These are phyloP conservation scores for Ceyx margarethae DNA, from an alignment of 2,113 vertebrate species.

Conservation along the genomic window DNA sequence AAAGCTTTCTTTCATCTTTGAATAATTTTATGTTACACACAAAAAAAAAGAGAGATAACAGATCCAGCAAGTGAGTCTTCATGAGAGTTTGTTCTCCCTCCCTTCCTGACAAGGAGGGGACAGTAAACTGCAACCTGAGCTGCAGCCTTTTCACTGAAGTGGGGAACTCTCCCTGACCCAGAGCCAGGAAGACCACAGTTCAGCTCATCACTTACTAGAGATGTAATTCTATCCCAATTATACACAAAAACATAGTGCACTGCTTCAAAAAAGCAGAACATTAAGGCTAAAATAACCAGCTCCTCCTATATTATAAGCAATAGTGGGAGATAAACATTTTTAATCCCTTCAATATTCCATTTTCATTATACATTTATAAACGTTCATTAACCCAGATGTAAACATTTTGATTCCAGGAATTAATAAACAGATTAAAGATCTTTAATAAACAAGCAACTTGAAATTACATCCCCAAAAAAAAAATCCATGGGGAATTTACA, in stretches of 20 bases:
- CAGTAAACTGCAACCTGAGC: background rate
- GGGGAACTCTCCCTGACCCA: background rate
- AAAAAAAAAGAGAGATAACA: background rate
- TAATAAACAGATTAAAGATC: background rate
- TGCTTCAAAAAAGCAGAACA: background rate
- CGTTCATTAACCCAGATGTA: background rate
- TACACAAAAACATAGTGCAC: background rate
- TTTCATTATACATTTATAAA: background rate
- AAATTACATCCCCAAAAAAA: background rate
- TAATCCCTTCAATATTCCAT: background rate
- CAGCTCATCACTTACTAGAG: background rate
- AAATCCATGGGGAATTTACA: background rate
- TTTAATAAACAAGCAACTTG: accelerated
- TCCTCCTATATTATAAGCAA: background rate
- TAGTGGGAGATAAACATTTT: background rate
- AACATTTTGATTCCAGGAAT: background rate
- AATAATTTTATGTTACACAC: background rate
- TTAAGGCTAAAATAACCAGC: background rate
- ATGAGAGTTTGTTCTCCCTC: background rate
- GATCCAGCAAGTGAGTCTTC: background rate
- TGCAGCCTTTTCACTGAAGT: background rate
- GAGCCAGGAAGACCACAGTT: background rate
- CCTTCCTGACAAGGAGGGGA: background rate
- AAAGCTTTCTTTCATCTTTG: background rate
- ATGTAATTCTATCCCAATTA: background rate